These are phyloP conservation scores for Allobates femoralis DNA, from an alignment of 2,797 vertebrate species.

Conservation along the genomic window DNA sequence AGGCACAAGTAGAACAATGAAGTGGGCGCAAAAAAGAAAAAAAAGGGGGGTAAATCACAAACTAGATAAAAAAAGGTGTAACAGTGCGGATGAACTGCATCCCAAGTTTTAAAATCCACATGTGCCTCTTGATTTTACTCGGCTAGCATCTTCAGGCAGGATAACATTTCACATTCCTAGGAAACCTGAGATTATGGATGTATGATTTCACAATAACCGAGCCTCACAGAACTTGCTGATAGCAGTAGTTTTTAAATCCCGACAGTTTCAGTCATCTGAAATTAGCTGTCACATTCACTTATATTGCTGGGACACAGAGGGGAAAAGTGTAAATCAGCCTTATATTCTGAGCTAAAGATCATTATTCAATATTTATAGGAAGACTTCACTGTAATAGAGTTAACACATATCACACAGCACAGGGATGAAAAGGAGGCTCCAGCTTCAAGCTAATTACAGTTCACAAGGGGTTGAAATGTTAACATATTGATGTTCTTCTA, in stretches of 20 bases:
- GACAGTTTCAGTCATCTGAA: neutral
- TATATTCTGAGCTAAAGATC: neutral
- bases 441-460: conserved; percentile 12
- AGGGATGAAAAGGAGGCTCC: too few relatives aligned
- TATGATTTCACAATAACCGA: neutral
- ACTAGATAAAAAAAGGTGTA: too few relatives aligned
- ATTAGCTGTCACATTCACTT: neutral
- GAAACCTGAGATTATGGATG: neutral
- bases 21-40: too few relatives aligned
- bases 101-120: neutral
- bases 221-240: neutral
- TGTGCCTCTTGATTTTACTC: neutral
- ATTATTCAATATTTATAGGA: neutral
- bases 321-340: neutral
- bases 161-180: neutral
- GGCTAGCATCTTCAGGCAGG: neutral
- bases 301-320: neutral
- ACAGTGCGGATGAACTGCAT: too few relatives aligned
- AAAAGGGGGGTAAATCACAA: too few relatives aligned
- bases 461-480: conserved; percentile 18
- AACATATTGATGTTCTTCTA: conserved; percentile 14
- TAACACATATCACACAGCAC: neutral
- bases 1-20: too few relatives aligned
- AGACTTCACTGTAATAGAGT: neutral
- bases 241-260: neutral